Conservation (phyloP, 1,140 invertebrate genomes). For the Bombus confusus region DNA sequence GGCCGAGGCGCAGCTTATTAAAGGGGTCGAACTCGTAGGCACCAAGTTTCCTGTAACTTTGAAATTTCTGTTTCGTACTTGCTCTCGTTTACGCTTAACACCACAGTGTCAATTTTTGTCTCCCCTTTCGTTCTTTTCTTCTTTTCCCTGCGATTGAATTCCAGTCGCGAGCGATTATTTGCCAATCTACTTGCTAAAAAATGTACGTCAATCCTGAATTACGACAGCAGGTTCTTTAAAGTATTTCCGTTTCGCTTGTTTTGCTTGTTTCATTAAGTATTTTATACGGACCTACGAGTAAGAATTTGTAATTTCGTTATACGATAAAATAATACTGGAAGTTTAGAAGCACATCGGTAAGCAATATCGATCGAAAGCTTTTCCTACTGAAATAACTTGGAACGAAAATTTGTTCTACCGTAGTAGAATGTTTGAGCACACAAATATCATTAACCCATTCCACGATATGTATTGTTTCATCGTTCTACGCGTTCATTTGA, state of each 20-base stretch:
- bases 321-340: not conserved
- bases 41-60: slow-evolving; percentile 51
- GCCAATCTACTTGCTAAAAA: too few relatives aligned
- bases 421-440: not conserved
- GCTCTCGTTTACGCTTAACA: slow-evolving; percentile 16
- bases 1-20: slow-evolving; percentile 52
- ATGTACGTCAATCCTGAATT: too few relatives aligned
- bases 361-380: not conserved
- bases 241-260: too few relatives aligned
- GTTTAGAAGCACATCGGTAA: too few relatives aligned
- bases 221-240: too few relatives aligned
- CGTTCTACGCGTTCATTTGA: not conserved
- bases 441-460: not conserved
- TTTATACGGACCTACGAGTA: too few relatives aligned
- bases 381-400: too few relatives aligned
- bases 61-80: slow-evolving; percentile 46
- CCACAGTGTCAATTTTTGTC: slow-evolving; percentile 5
- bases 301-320: not conserved
- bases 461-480: not conserved
- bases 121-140: not conserved
- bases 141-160: too few relatives aligned
- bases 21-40: slow-evolving; percentile 55
- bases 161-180: too few relatives aligned
- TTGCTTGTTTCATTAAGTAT: too few relatives aligned
- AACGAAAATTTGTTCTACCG: not conserved